phyloP scores from a whole-genome alignment of 2,113 vertebrate species.

The Sphyrna mokarran region DNA sequence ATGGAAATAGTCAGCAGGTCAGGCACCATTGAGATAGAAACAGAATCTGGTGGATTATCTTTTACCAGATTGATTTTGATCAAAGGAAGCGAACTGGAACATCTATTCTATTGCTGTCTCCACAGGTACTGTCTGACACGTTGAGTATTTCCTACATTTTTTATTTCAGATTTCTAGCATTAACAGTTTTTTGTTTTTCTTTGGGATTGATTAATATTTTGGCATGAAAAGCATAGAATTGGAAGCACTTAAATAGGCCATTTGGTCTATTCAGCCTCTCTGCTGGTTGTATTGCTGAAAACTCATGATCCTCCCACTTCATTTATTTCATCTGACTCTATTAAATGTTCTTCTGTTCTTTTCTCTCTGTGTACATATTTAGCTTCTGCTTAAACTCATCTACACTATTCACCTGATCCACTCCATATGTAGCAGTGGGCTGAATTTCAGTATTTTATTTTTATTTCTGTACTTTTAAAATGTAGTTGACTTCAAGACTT shows the following conservation, averaged over 20 bases:
- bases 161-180: background rate
- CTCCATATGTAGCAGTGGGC: too few relatives aligned
- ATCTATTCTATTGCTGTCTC: background rate
- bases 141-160: background rate
- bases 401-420: too few relatives aligned
- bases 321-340: too few relatives aligned
- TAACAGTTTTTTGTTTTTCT: background rate
- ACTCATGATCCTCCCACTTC: too few relatives aligned
- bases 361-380: too few relatives aligned
- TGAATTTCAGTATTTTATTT: too few relatives aligned
- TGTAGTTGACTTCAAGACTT: too few relatives aligned
- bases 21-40: background rate
- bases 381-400: too few relatives aligned
- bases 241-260: background rate
- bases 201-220: background rate
- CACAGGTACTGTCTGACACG: background rate
- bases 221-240: background rate
- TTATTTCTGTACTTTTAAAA: too few relatives aligned
- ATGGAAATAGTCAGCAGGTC: background rate
- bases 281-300: background rate
- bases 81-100: background rate
- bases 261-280: background rate
- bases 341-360: too few relatives aligned
- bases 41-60: background rate
- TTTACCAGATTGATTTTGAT: background rate